phyloP scores from a whole-genome alignment of 1,140 invertebrate species.

The Drosophila fuyamai region DNA sequence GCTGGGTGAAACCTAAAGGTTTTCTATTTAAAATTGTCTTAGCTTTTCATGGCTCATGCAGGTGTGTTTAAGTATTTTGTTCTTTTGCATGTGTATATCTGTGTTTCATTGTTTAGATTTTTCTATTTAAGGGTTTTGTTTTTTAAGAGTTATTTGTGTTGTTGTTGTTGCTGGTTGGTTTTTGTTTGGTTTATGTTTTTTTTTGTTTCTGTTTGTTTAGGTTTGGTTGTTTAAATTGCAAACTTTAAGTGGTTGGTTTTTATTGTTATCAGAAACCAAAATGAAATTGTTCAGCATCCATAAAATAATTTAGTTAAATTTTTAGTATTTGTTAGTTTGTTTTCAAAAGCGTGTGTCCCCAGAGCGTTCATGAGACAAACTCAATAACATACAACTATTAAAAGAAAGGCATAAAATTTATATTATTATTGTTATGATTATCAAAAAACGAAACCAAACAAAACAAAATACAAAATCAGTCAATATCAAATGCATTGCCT shows the following conservation, averaged over 20 bases:
- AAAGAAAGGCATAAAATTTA: conserved; percentile 61
- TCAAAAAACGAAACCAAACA: conserved; percentile 54
- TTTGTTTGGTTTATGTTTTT: conserved; percentile 25
- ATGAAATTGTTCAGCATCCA: conserved; percentile 65
- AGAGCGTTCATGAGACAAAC: conserved; percentile 80
- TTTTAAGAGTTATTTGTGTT: conserved; percentile 39
- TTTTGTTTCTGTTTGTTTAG: conserved; percentile 42
- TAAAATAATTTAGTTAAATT: conserved; percentile 49
- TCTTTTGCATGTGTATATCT: conserved; percentile 6
- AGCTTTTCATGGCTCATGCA: conserved; percentile 29
- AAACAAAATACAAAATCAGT: conserved; percentile 46
- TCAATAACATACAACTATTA: conserved; percentile 81
- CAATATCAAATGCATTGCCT: conserved; percentile 41
- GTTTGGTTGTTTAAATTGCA: conserved; percentile 53
- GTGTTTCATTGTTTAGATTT: conserved; percentile 22
- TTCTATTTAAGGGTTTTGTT: conserved; percentile 25
- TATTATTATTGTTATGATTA: conserved; percentile 46
- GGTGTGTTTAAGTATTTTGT: conserved; percentile 1
- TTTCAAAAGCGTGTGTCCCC: conserved; percentile 81
- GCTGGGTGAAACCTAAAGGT: conserved; percentile 19
- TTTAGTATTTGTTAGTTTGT: conserved; percentile 22
- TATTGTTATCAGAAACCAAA: conserved; percentile 48
- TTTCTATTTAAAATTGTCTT: conserved; percentile 6
- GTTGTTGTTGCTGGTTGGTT: conserved; percentile 43
- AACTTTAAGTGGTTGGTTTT: conserved; percentile 56